Conservation (phyloP, 2,797 vertebrate species). For the Clarias pachynema region DNA sequence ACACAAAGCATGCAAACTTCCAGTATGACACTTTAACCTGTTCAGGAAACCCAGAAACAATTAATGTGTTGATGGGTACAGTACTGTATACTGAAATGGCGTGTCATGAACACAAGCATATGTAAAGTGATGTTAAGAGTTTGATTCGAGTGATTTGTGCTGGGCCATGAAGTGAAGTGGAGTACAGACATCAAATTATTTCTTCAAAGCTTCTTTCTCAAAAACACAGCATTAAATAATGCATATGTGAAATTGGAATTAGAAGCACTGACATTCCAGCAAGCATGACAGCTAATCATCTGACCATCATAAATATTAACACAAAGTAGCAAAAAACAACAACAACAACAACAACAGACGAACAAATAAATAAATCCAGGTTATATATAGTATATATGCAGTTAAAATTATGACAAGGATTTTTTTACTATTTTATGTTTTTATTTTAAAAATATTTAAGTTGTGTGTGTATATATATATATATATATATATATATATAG, state of each 20-base stretch:
- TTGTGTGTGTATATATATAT: too few species aligned
- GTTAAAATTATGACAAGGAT: background rate
- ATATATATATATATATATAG: too few species aligned
- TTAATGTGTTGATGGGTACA: background rate
- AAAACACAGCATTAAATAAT: background rate
- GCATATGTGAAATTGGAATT: background rate
- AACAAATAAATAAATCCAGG: background rate
- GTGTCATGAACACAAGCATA: background rate
- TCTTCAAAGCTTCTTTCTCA: background rate
- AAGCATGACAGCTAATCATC: background rate
- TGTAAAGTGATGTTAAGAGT: background rate
- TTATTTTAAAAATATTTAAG: too few species aligned
- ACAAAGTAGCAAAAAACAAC: background rate
- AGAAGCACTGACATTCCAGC: background rate
- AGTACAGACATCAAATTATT: background rate
- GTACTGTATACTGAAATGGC: background rate
- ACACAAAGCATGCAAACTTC: slow-evolving; percentile 58
- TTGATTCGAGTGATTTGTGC: background rate
- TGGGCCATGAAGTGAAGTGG: background rate
- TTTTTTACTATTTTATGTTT: background rate
- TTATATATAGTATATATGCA: too few species aligned
- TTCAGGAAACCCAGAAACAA: background rate
- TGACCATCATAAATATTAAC: background rate
- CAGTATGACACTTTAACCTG: slow-evolving; percentile 59
- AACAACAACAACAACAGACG: background rate